Conservation (phyloP, 2,888 invertebrate genomes). For the Drosophila parthenogenetica region DNA sequence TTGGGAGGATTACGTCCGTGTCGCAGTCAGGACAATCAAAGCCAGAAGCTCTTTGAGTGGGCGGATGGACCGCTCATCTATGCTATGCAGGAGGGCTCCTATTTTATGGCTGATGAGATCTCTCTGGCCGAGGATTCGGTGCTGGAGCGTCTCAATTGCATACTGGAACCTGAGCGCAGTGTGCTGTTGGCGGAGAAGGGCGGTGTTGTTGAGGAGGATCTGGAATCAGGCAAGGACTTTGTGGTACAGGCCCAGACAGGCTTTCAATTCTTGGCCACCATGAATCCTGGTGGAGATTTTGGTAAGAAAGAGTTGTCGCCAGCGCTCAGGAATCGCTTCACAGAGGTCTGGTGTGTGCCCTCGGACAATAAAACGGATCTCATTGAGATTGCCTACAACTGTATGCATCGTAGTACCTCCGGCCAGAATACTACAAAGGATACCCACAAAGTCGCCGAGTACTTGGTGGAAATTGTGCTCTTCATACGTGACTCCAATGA, state of each 20-base stretch:
- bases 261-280: constrained; percentile 98
- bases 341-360: constrained; percentile 98
- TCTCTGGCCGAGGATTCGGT: constrained; percentile 99
- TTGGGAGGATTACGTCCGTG: constrained; percentile 97
- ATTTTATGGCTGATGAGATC: constrained; percentile 99
- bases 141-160: constrained; percentile 97
- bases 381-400: constrained; percentile 92
- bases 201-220: constrained; percentile 86
- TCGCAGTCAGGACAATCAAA: constrained; percentile 64
- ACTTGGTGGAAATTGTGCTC: constrained; percentile 92
- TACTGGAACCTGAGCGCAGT: constrained; percentile 96
- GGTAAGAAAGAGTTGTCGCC: constrained; percentile 99
- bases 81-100: constrained; percentile 94
- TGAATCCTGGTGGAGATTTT: constrained; percentile 99
- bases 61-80: constrained; percentile 97
- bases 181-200: constrained; percentile 96
- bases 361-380: constrained; percentile 91
- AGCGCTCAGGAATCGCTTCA: constrained; percentile 97
- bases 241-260: constrained; percentile 89
- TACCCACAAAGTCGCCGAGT: constrained; percentile 87
- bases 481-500: constrained; percentile 91
- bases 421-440: constrained; percentile 82
- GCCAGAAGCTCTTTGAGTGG: constrained; percentile 95
- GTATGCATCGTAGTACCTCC: constrained; percentile 86
- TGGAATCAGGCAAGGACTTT: constrained; percentile 84